phyloP scores from a whole-genome alignment of 1,140 invertebrate genomes.

The Drosophila ficusphila region DNA sequence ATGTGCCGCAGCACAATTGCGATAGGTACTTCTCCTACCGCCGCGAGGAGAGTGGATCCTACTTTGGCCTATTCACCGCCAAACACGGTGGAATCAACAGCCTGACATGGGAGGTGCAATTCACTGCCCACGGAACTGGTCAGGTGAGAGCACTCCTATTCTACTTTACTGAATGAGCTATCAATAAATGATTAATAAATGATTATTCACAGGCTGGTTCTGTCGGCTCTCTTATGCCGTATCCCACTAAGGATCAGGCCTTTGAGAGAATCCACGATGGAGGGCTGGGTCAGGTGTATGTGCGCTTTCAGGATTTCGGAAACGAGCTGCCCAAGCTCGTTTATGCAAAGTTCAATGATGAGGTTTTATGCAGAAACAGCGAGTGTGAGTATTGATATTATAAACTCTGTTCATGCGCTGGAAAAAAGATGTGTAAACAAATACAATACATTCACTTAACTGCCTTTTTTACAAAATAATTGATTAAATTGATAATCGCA shows the following conservation, averaged over 20 bases:
- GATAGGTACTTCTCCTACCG: constrained; percentile 29
- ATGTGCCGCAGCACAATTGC: constrained; percentile 43
- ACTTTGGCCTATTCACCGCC: constrained; percentile 46
- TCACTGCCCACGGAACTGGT: constrained; percentile 18
- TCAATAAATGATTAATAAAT: too few species aligned
- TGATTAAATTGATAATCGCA: too few species aligned
- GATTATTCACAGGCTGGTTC: constrained; percentile 18
- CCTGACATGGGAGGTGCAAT: constrained; percentile 41
- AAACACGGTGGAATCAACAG: constrained; percentile 27
- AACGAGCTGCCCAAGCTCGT: constrained; percentile 54
- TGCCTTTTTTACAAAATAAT: too few species aligned
- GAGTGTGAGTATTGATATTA: constrained; percentile 55
- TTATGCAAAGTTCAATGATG: constrained; percentile 35
- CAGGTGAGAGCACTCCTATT: constrained; percentile 24
- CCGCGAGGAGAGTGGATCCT: constrained; percentile 1
- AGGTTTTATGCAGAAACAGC: constrained; percentile 27
- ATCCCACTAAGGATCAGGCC: constrained; percentile 40
- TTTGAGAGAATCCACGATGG: constrained; percentile 45
- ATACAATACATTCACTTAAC: too few species aligned
- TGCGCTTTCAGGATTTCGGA: constrained; percentile 33
- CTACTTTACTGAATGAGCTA: too few species aligned
- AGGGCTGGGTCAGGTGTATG: constrained; percentile 28
- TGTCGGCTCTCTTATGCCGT: constrained; percentile 37
- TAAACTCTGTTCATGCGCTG: neutral
- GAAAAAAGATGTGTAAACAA: too few species aligned